Percentiles rank a stretch among this genome's conserved stretches.
phyloP scores from a whole-genome alignment of 2,113 vertebrate genomes.

The Pteropus alecto region DNA sequence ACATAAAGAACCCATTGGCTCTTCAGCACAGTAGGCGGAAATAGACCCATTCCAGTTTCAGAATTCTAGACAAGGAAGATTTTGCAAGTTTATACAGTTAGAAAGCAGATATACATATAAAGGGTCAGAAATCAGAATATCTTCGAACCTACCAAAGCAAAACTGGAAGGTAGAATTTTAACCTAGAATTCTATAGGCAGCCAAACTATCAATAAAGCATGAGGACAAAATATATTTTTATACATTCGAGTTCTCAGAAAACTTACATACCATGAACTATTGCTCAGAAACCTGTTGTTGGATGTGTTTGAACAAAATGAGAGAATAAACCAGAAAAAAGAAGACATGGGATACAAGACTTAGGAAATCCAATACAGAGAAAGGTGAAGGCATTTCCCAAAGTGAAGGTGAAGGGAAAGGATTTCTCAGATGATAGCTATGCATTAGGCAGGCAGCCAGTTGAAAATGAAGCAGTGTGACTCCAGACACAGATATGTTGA shows the following conservation, averaged over 20 bases:
- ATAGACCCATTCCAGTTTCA: background rate
- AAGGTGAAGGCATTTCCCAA: background rate
- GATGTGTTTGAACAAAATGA: background rate
- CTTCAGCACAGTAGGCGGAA: background rate
- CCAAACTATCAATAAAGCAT: conserved; percentile 5
- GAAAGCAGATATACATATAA: background rate
- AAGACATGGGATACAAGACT: background rate
- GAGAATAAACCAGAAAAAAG: background rate
- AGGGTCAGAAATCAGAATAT: background rate
- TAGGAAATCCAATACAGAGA: background rate
- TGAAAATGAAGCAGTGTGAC: background rate
- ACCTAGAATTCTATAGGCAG: background rate
- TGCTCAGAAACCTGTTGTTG: background rate
- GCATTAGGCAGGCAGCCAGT: background rate
- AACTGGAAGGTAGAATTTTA: conserved; percentile 28
- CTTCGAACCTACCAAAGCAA: background rate
- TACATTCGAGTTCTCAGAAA: background rate
- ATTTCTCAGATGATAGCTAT: background rate
- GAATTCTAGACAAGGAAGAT: background rate
- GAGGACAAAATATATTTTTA: background rate
- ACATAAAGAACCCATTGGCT: background rate
- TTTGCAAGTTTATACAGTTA: background rate
- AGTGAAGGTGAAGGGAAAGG: background rate
- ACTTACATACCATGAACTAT: background rate
- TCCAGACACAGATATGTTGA: background rate